These are phyloP conservation scores for Eurytoma californica DNA, from an alignment of 2,888 invertebrate genomes.

Conservation along the genomic window DNA sequence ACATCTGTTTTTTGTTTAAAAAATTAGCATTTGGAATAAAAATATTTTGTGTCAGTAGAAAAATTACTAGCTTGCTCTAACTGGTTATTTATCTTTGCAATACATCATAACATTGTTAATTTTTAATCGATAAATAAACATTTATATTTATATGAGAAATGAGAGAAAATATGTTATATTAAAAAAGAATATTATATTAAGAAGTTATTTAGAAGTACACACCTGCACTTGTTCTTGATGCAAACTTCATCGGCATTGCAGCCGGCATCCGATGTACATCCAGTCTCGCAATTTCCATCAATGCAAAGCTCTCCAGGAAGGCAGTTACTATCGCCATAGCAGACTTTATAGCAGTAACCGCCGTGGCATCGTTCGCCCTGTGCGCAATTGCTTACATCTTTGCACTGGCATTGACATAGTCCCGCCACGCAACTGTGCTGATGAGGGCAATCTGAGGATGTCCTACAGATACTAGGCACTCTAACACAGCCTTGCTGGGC, in stretches of 20 bases:
- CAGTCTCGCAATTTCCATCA: conserved; percentile 87
- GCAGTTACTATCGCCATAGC: conserved; percentile 93
- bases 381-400: conserved; percentile 84
- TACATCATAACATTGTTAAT: too few species aligned
- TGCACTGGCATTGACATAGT: conserved; percentile 87
- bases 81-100: too few species aligned
- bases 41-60: too few species aligned
- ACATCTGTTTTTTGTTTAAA: conserved; percentile 76
- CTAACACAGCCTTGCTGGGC: conserved; percentile 93
- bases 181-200: neutral
- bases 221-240: conserved; percentile 82
- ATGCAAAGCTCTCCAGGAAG: conserved; percentile 92
- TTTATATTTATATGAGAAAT: too few species aligned
- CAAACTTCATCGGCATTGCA: conserved; percentile 89
- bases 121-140: too few species aligned
- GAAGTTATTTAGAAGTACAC: conserved; percentile 46
- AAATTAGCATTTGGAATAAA: too few species aligned
- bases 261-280: conserved; percentile 88
- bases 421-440: conserved; percentile 87
- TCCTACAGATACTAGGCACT: conserved; percentile 83
- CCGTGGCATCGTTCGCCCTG: conserved; percentile 89
- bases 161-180: too few species aligned
- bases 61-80: too few species aligned
- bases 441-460: conserved; percentile 84
- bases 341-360: conserved; percentile 88